Base-by-base conservation (phyloP, 2,797 vertebrate species). In the Vespertilio murinus region DNA sequence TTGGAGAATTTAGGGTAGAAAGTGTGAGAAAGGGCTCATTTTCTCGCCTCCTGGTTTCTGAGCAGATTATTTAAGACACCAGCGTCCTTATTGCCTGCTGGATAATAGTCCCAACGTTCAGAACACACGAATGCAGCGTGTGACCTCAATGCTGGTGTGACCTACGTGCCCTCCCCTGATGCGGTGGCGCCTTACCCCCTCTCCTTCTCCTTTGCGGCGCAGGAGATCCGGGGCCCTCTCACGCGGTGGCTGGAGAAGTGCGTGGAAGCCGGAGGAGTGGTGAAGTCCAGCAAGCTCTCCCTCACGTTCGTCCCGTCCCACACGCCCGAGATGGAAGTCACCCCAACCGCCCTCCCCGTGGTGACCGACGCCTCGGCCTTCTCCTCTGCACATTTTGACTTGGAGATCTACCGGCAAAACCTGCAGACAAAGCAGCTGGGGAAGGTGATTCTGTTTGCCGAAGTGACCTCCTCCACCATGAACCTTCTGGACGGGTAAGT, bases 401-500 rank as follows among this genome's bases (percentile, higher is more conserved):
- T 99, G 56, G 95, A 99, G 47, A 98, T 94, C 0, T 99, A 99
- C 90, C 96, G 94, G 30, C 96, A 98, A 88, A 98, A 99, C 91
- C 98, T 99, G 95, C 98, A 97, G 59, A 99, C 98, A 49, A 97
- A 93, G 59, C 96, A 93, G 0, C 98, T 99, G 65, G 99, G 99
- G 0, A 99, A 98, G 94, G 97, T 98, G 1, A 14, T 99, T 69
- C 98, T 99, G 40, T 99, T 99, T 22, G 92, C 98, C 0, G 99
- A 99, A 88, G 98, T 99, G 22, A 98, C 98, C 13, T 96, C 98
- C 0, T 99, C 98, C 0, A 99, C 99, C 54, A 99, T 99, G 99
- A 98, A 98, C 91, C 98, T 99, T 38, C 97, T 99, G 73, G 99
- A 99, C 0, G 99, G 99, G 99, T 99, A 98, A 99, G 97, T 54